Percentiles rank a stretch among this genome's conserved stretches.
phyloP scores from a whole-genome alignment of 2,113 vertebrate species.

The Sturnus vulgaris region DNA sequence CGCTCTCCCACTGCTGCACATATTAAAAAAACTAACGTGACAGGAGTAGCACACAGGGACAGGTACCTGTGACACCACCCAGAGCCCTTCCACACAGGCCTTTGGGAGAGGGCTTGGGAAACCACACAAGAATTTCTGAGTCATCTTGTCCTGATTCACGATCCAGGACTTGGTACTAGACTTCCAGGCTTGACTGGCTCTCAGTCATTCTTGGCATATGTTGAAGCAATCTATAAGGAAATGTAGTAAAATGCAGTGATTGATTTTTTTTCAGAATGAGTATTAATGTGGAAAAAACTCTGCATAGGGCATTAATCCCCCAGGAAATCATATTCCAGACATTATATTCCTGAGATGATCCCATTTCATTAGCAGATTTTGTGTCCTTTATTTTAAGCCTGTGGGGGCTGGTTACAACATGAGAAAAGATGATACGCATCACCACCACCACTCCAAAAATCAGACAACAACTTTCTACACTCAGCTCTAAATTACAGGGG shows the following conservation, averaged over 20 bases:
- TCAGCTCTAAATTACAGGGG: not conserved
- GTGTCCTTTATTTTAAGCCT: not conserved
- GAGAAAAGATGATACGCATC: not conserved
- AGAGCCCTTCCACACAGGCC: not conserved
- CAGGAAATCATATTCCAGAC: not conserved
- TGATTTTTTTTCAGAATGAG: not conserved
- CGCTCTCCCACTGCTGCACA: accelerated
- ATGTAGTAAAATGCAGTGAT: slow-evolving; percentile 2
- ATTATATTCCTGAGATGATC: not conserved
- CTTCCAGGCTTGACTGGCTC: not conserved
- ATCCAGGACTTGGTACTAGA: not conserved
- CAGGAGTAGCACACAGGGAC: not conserved
- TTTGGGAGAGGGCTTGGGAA: not conserved
- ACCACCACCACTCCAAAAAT: not conserved
- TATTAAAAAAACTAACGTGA: accelerated
- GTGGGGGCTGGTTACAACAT: not conserved
- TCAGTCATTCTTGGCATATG: not conserved
- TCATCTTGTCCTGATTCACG: not conserved
- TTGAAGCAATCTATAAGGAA: slow-evolving; percentile 17
- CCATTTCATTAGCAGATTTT: not conserved
- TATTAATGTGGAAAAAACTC: not conserved
- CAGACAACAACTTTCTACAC: not conserved
- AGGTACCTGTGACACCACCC: not conserved
- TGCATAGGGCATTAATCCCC: not conserved
- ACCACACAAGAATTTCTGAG: not conserved